Evolutionary conservation across 2,113 vertebrate species (phyloP).

Genomic region (Etia nguti): DNA sequence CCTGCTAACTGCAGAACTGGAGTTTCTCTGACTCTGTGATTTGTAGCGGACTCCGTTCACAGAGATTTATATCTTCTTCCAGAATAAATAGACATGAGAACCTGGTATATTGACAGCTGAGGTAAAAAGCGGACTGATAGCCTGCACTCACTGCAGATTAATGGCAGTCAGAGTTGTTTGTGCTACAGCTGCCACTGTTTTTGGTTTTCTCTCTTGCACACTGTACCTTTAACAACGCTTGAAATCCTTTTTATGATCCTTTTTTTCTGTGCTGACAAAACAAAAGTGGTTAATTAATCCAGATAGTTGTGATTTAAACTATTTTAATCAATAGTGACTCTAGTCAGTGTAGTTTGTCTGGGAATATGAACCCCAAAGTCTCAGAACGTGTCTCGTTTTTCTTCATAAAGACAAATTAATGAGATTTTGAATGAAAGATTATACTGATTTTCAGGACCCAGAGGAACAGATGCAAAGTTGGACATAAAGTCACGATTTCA

Average conservation of each 20-base stretch:
- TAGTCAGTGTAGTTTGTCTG: not conserved
- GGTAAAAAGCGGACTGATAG: no score
- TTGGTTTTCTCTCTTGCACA: not conserved
- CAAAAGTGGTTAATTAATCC: not conserved
- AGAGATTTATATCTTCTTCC: no score
- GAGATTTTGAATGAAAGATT: not conserved
- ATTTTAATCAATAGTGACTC: not conserved
- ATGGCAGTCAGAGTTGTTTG: no score
- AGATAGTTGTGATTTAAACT: not conserved
- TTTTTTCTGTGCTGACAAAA: not conserved
- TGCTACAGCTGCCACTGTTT: not conserved
- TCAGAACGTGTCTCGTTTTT: not conserved
- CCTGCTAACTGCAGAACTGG: no score
- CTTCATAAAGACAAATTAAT: not conserved
- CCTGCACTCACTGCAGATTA: no score
- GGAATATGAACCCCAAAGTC: not conserved
- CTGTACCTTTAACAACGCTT: not conserved
- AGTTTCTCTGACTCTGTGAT: no score
- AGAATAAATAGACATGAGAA: no score
- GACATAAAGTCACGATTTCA: not conserved
- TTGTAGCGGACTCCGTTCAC: no score
- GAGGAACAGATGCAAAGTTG: not conserved
- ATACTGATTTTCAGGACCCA: rapidly evolving
- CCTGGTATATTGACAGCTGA: no score
- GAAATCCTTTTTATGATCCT: not conserved